Conservation (phyloP, 2,113 vertebrate species). For the Oenanthe oenanthe region DNA sequence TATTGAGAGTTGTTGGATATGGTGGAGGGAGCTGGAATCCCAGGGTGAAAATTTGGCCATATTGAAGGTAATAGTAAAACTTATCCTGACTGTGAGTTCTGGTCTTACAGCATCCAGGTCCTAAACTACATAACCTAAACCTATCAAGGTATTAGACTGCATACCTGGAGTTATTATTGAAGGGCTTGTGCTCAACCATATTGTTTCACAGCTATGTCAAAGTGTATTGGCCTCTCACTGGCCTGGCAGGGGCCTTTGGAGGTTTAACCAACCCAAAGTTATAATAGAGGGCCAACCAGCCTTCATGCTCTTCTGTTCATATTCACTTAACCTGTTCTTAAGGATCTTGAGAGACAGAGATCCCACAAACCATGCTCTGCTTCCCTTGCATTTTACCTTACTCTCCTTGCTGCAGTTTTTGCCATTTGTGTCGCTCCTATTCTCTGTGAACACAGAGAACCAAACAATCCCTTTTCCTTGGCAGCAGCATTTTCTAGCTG, state of each 20-base stretch:
- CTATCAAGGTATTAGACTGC: neutral
- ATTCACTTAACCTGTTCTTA: neutral
- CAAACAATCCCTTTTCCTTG: neutral
- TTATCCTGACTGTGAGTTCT: neutral
- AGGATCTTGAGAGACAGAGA: neutral
- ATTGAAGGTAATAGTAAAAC: neutral
- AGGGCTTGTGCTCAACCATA: neutral
- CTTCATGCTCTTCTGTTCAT: neutral
- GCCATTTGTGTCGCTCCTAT: neutral
- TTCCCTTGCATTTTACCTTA: neutral
- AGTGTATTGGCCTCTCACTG: neutral
- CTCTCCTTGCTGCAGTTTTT: neutral
- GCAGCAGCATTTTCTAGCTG: neutral
- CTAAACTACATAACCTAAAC: neutral
- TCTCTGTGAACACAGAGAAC: accelerated
- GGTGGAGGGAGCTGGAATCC: neutral
- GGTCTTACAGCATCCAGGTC: neutral
- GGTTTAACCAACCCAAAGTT: neutral
- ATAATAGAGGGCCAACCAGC: neutral
- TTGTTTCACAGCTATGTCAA: neutral
- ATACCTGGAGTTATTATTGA: neutral
- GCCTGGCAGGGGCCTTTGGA: neutral
- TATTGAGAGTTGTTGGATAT: neutral
- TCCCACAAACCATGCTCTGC: neutral
- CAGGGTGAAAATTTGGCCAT: neutral